Percentiles rank a stretch among this genome's conserved stretches.
Evolutionary conservation across 2,797 vertebrate genomes (phyloP).

Genomic region (Antrozous pallidus): DNA sequence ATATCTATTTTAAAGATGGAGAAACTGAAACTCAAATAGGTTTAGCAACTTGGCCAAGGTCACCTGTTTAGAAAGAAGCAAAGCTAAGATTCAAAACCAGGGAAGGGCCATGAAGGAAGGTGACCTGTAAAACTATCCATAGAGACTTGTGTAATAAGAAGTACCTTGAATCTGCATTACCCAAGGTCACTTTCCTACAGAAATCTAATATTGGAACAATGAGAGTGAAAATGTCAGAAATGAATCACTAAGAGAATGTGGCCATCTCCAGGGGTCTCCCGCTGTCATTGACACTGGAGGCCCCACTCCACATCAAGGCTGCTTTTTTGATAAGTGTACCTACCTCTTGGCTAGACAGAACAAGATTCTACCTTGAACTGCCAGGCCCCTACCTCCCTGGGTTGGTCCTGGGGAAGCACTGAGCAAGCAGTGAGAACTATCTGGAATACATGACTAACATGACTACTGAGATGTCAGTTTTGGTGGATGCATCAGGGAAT

Average conservation of each 20-base stretch:
- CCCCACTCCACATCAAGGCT: not conserved
- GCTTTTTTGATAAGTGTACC: not conserved
- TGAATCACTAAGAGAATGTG: not conserved
- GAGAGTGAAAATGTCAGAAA: not conserved
- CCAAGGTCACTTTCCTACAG: not conserved
- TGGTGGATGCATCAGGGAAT: not conserved
- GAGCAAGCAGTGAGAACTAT: not conserved
- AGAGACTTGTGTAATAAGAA: not conserved
- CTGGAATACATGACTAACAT: not conserved
- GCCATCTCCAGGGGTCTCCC: not conserved
- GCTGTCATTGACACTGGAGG: not conserved
- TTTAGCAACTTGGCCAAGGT: slow-evolving; percentile 15
- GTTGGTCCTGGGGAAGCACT: not conserved
- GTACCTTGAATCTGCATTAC: not conserved
- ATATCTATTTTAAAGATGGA: not conserved
- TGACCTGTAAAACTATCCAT: not conserved
- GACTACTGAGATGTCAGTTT: not conserved
- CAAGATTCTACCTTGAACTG: not conserved
- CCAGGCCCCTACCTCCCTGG: not conserved
- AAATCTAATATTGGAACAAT: not conserved
- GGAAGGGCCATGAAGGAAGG: not conserved
- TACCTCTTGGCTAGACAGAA: not conserved
- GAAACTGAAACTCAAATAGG: slow-evolving; percentile 22
- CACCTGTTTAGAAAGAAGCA: not conserved
- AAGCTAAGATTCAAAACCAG: slow-evolving; percentile 32